These are phyloP conservation scores for Ditylenchus weischeri DNA, from an alignment of 2,888 invertebrate genomes.

Conservation along the genomic window DNA sequence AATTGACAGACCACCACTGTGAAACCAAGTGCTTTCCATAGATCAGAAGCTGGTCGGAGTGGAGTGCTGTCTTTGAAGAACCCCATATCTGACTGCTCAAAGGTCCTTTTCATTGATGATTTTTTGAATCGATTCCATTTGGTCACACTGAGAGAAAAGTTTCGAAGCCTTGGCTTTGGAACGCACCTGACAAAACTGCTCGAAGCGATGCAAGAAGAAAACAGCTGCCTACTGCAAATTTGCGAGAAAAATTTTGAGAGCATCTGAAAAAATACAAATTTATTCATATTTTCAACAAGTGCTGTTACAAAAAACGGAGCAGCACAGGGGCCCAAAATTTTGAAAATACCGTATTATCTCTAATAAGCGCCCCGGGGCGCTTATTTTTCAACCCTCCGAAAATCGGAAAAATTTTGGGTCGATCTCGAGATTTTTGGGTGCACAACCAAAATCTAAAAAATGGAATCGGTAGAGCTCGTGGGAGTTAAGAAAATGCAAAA, in stretches of 20 bases:
- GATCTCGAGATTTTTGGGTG: too few relatives aligned
- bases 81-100: neutral
- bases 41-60: constrained; percentile 38
- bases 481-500: too few relatives aligned
- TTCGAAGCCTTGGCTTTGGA: neutral
- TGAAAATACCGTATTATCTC: neutral
- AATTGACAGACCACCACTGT: constrained; percentile 36
- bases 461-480: too few relatives aligned
- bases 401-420: too few relatives aligned
- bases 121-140: neutral
- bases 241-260: neutral
- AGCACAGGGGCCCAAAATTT: too few relatives aligned
- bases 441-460: too few relatives aligned
- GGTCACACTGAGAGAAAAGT: neutral
- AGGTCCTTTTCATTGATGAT: neutral
- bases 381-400: too few relatives aligned
- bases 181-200: too few relatives aligned
- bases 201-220: too few relatives aligned
- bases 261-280: constrained; percentile 4
- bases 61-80: constrained; percentile 34
- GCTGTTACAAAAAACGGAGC: too few relatives aligned
- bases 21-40: constrained; percentile 41
- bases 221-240: neutral
- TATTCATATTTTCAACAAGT: neutral
- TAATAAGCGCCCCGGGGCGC: neutral